Evolutionary conservation across 2,113 vertebrate species (phyloP).

Genomic region (Zosterops japonicus): DNA sequence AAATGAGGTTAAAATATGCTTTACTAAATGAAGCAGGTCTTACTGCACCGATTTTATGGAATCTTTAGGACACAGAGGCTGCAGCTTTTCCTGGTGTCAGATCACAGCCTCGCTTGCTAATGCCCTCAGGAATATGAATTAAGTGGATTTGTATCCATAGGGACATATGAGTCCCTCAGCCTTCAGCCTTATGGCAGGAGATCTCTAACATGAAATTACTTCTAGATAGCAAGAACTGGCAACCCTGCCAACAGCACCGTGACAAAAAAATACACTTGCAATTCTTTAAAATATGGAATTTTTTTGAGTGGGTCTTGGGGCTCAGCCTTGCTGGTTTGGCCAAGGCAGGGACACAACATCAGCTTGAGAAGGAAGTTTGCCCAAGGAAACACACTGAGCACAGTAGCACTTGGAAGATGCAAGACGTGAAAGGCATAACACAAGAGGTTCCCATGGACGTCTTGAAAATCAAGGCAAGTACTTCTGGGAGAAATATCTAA

Average conservation of each 20-base stretch:
- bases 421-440: background rate
- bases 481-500: background rate
- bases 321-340: background rate
- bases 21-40: background rate
- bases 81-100: background rate
- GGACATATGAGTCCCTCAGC: background rate
- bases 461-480: background rate
- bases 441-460: fast-evolving
- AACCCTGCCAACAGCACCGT: background rate
- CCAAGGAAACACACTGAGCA: background rate
- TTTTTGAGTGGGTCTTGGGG: background rate
- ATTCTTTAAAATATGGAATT: background rate
- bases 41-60: background rate
- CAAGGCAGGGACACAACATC: background rate
- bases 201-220: background rate
- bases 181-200: background rate
- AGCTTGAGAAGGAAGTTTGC: background rate
- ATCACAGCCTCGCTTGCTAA: background rate
- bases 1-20: background rate
- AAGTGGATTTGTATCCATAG: background rate
- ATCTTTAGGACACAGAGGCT: background rate
- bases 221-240: background rate
- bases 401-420: background rate
- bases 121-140: background rate
- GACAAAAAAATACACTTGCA: fast-evolving